Base-by-base conservation (phyloP, 2,888 invertebrate species). In the Brassicogethes aeneus region DNA sequence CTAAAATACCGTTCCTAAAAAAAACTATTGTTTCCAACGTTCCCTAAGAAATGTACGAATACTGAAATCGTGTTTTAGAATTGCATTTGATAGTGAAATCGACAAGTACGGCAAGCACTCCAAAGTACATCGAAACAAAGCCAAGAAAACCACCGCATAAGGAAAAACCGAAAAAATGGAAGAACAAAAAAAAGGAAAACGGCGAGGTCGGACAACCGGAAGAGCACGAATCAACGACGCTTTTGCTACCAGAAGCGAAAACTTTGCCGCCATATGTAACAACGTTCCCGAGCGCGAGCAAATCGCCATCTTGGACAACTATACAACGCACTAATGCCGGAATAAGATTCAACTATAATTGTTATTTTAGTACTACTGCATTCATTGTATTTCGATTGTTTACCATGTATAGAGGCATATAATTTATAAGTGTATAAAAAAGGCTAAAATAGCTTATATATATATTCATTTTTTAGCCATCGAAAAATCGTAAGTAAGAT, bases 131-230 rank as follows among this genome's bases (percentile, higher is more conserved):
- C 3, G 66, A 66, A 43, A 56, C 63, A 12, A 67, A 66, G 46
- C 61, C 65, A 2, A 58, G 64, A 33, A 69, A 68, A 50, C 60
- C 63, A 2, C 41, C 51, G 14, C 57, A 59, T 45, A 66, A 65
- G 47, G 64, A 65, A 12, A 66, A 68, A 51, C 54, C 61, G 34
- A 66, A 64, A 47, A 68, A 67, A 47, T 59, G 55, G 48, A 65
- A 64, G 45, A 56, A 60, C 39, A 53, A 61, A 14, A 53, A 55
- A 39, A 60, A 62, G 44, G 59, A 57, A 39, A 57, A 55, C 35
- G 55, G 54, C 37, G 57, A 58, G 44, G 54, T 51, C 46, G 56
- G 53, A 43, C 54, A 56, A 34, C 61, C 63, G 36, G 60, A 61
- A 17, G 56, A 59, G 41, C 53, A 59, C 33, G 60, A 62, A 43